These are phyloP conservation scores for Diplosoma virens DNA, from an alignment of 23 tunicate species.

Conservation along the genomic window DNA sequence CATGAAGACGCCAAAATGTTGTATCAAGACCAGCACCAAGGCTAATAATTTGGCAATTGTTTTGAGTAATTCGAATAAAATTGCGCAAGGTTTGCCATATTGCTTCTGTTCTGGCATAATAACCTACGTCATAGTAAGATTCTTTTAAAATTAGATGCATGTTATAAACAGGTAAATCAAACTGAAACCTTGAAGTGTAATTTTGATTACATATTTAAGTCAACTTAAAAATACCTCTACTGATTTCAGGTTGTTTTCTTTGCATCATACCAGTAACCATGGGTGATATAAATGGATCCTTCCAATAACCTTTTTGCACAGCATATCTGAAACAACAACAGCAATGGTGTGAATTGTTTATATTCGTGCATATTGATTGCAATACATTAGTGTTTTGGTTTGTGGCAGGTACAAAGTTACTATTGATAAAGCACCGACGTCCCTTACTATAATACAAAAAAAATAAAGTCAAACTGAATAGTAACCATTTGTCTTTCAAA, in stretches of 20 bases:
- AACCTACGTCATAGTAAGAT: constrained; percentile 37
- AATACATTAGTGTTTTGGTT: no score
- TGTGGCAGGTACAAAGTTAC: no score
- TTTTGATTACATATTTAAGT: no score
- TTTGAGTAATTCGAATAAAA: constrained; percentile 36
- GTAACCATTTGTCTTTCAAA: no score
- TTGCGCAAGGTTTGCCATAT: constrained; percentile 61
- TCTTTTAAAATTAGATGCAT: not conserved
- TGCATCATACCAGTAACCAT: constrained; percentile 55
- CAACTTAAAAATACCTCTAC: constrained; percentile 69
- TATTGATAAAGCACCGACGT: no score
- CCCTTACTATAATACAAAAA: no score
- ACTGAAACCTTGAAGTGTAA: no score
- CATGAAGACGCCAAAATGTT: constrained; percentile 66
- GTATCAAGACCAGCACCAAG: constrained; percentile 94
- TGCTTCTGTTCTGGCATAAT: constrained; percentile 83
- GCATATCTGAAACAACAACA: constrained; percentile 41
- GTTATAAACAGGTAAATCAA: no score
- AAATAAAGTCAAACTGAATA: no score
- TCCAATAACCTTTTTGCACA: constrained; percentile 81
- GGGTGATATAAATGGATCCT: constrained; percentile 37
- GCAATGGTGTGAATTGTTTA: not conserved
- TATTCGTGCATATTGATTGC: not conserved
- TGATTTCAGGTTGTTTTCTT: constrained; percentile 81
- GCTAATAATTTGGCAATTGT: constrained; percentile 74